A percentile compares a stretch with the other conserved stretches of the same genome.
phyloP scores from a whole-genome alignment of 2,113 vertebrate species.

The Prinia subflava region DNA sequence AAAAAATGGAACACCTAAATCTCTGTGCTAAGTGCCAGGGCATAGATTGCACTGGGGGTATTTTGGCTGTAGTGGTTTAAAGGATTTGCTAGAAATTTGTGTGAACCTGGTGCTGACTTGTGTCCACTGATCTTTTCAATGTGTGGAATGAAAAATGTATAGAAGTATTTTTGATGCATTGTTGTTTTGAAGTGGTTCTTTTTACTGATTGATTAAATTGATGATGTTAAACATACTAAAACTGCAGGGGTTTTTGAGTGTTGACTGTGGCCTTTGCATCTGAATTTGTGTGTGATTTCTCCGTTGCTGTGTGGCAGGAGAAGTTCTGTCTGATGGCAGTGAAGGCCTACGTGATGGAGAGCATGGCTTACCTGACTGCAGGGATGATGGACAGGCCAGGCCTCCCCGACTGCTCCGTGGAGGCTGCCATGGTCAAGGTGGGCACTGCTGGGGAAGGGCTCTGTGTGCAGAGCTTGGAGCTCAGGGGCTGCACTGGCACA shows the following conservation, averaged over 20 bases:
- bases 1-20: neutral
- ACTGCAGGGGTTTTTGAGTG: neutral
- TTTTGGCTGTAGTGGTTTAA: neutral
- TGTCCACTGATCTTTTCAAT: neutral
- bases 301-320: slow-evolving; percentile 70
- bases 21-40: neutral
- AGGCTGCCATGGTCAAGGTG: slow-evolving; percentile 97
- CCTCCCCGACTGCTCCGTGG: slow-evolving; percentile 89
- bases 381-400: slow-evolving; percentile 94
- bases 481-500: neutral
- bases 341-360: slow-evolving; percentile 93
- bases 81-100: neutral
- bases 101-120: neutral
- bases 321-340: slow-evolving; percentile 92
- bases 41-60: neutral
- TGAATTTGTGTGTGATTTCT: neutral
- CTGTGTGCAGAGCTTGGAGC: neutral
- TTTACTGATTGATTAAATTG: neutral
- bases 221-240: neutral
- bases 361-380: slow-evolving; percentile 97
- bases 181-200: neutral
- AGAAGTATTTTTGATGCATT: neutral
- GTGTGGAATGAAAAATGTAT: neutral
- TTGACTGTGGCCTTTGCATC: neutral
- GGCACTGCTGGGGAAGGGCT: neutral